Base-by-base conservation (phyloP, 2,888 invertebrate genomes). In the Malacosoma neustria region DNA sequence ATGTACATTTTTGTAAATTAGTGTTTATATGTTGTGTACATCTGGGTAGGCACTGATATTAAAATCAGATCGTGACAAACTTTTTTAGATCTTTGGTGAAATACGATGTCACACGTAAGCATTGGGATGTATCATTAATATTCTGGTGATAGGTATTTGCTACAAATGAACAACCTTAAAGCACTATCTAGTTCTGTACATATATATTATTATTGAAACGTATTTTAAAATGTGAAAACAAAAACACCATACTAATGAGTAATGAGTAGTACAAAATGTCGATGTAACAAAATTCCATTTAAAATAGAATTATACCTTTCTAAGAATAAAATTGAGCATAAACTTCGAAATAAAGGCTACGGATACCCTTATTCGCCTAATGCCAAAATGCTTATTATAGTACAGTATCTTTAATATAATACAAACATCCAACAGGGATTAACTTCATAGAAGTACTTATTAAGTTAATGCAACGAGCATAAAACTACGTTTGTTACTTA, bases 241-340 rank as follows among this genome's bases (percentile, higher is more conserved):
- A n/a, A n/a, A n/a, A n/a, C n/a, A n/a, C n/a, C n/a, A n/a, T n/a
- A n/a, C n/a, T n/a, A n/a, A n/a, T n/a, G n/a, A n/a, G n/a, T n/a
- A n/a, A n/a, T n/a, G n/a, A n/a, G n/a, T 39, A 45, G 45, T 46
- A 41, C 6, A 56, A 49, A 66, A 72, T 68, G 53, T 74, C 70
- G 72, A 74, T 72, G 73, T 72, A 63, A 71, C 62, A 72, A 62
- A 66, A 63, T 68, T 60, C 53, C 77, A 76, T 76, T 66, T 76
- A 80, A 73, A 81, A 67, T 67, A 56, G 22, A 22, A 22, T 22
- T 48, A 45, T 52, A 73, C 63, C 64, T 65, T 57, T 66, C 57
- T 61, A 61, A 71, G 61, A 68, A 70, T 33, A 52, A 54, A 81
- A 79, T 85, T 85, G 85, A 85, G 85, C 85, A 84, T 81, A 79